Evolutionary conservation across 2,888 invertebrate genomes (phyloP), one percentile per base, ranked within the genome.

Genomic region (Pherbina coryleti): DNA sequence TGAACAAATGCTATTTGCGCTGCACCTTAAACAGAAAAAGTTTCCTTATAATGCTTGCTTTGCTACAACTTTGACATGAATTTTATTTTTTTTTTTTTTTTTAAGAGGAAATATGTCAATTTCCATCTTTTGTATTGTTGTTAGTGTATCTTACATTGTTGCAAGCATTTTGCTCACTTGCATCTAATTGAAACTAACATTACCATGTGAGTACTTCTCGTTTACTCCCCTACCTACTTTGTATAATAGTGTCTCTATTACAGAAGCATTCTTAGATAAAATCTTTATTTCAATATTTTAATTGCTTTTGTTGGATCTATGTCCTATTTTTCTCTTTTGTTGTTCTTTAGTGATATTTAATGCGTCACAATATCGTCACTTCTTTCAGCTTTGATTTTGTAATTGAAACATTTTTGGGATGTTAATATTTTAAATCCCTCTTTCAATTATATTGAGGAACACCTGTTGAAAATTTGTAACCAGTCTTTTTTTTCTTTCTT

Each of bases 381-480:
- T 64, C n/a, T 28, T 28, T 57, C 70, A 3, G 14, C 51, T 28
- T 31, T 70, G 19, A 76, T 76, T 31, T 70, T 62, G 70, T 67
- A 75, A 75, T 67, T 75, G 75, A 75, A 66, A 75, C 75, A 75
- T 75, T 75, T 75, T 55, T 28, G 55, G n/a, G 17, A 1, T 37
- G 28, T 37, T 22, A 55, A 67, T 28, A 75, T 57, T 66, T 75
- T 75, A 66, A 66, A 57, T 67, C 11, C 73, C 57, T 25, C 14
- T 71, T 31, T 71, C 31, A 55, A 19, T 60, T 44, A 34, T 19
- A 22, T 67, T 55, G 25, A 70, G 49, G 57, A 75, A 81, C 85
- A 85, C 85, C 85, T 85, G 85, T 84, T 82, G 82, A 77, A 81
- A 82, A 84, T 82, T 83, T 81, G 84, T 85, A 83, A 85, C 78